Base-by-base conservation (phyloP, 2,797 vertebrate genomes). In the Adelosebastes latens region DNA sequence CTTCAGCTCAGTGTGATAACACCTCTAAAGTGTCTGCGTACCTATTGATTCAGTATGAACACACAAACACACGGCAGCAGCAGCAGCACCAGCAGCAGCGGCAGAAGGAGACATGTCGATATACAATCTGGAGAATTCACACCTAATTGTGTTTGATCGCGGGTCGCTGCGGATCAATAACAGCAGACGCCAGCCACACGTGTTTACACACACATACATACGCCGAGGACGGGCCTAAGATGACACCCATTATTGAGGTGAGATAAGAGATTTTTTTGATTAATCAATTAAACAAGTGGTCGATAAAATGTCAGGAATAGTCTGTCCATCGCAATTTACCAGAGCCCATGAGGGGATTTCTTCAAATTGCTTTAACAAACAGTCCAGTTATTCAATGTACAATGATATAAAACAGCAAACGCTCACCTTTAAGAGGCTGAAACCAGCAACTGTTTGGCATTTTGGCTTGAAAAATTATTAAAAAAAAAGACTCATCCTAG, bases 131-230 rank as follows among this genome's bases (percentile, higher is more conserved):
- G 83, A 87, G 81, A 92, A 88, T 90, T 89, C 75, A 72, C 87
- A 83, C 87, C 85, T 93, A 93, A 94, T 94, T 92, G 87, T 93
- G 91, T 94, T 94, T 93, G 94, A 94, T 93, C 65, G 76, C 85
- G 74, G 80, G 89, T 87, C 72, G 34, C 80, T 53, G 58, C 82
- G 25, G 86, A 92, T 94, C 93, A 80, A 92, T 94, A 86, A 49
- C 62, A 46, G 80, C 80, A 91, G 85, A 90, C 79, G 39, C 32
- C 64, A 55, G 34, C 46, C 83, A 78, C 75, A 80, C 61, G 2
- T 62, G 34, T 74, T 71, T 34, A 56, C 3, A 72, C 74, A 77
- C 62, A 66, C 75, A 76, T 59, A 63, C 53, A 63, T 3, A n/a
- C 49, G 8, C 34, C 36, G 14, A 55, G 12, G 32, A 49, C n/a